These are phyloP conservation scores for Hirundo rustica DNA, from an alignment of 2,797 vertebrate species.

Conservation along the genomic window DNA sequence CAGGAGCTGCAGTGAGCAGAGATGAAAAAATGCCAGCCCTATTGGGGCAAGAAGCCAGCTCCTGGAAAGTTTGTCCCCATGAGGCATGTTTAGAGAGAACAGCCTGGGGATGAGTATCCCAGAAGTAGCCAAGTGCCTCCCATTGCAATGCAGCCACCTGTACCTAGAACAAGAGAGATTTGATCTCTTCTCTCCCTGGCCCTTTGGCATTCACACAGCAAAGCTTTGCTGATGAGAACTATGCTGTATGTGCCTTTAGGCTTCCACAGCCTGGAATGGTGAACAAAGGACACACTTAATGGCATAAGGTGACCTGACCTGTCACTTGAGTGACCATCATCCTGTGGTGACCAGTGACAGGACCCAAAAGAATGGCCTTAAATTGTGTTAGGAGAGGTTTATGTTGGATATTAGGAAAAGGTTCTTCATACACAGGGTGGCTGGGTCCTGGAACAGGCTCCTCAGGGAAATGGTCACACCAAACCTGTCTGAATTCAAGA, in stretches of 20 bases:
- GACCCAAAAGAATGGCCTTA: neutral
- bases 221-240: neutral
- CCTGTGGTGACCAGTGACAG: neutral
- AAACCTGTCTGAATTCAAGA: neutral
- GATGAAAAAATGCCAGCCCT: neutral
- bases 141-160: neutral
- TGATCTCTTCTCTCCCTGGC: neutral
- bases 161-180: fast-evolving
- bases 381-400: neutral
- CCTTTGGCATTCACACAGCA: neutral
- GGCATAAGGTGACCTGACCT: neutral
- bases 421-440: neutral
- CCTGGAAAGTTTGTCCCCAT: neutral
- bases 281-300: neutral
- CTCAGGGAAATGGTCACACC: no score
- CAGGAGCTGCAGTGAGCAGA: neutral
- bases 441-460: neutral
- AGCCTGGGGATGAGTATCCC: neutral
- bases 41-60: neutral
- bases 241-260: neutral
- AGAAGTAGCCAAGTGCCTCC: neutral
- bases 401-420: neutral
- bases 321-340: neutral
- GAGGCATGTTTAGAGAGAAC: neutral
- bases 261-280: neutral